Percentiles rank a stretch among this genome's conserved stretches.
These are phyloP conservation scores for Pyrrhopygopsis socrates DNA, from an alignment of 2,888 invertebrate genomes.

Conservation along the genomic window DNA sequence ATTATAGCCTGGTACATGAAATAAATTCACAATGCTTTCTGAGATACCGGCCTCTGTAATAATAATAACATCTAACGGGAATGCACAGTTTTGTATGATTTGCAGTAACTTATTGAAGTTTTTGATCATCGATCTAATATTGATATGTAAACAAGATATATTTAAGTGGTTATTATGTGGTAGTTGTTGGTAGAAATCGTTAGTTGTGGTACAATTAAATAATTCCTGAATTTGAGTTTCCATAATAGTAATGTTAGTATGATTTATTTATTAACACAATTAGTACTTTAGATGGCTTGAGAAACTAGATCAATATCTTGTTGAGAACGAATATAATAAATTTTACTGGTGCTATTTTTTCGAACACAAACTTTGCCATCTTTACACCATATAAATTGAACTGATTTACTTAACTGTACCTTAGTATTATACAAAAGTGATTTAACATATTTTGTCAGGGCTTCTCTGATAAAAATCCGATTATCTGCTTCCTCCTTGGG, in stretches of 20 bases:
- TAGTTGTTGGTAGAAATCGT: neutral
- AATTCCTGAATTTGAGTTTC: slow-evolving; percentile 25
- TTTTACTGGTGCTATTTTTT: slow-evolving; percentile 69
- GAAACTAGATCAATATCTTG: no score
- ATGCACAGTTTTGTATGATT: slow-evolving; percentile 8
- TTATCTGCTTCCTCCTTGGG: slow-evolving; percentile 63
- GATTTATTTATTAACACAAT: neutral
- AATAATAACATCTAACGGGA: slow-evolving; percentile 27
- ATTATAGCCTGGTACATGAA: slow-evolving; percentile 21
- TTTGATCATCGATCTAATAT: slow-evolving; percentile 30
- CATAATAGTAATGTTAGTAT: neutral
- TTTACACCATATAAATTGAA: slow-evolving; percentile 80
- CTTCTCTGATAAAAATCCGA: slow-evolving; percentile 71
- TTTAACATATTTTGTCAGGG: slow-evolving; percentile 75
- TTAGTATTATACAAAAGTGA: slow-evolving; percentile 74
- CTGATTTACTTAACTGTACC: slow-evolving; percentile 44
- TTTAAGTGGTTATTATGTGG: neutral
- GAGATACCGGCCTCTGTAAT: slow-evolving; percentile 28
- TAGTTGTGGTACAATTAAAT: slow-evolving; percentile 17
- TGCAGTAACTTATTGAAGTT: slow-evolving; percentile 8
- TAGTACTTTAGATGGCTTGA: no score
- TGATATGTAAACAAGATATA: slow-evolving; percentile 25
- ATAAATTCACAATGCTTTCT: neutral
- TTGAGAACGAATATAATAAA: slow-evolving; percentile 50
- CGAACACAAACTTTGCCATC: slow-evolving; percentile 76